A percentile compares a stretch with the other conserved stretches of the same genome.
Evolutionary conservation across 2,888 invertebrate species (phyloP).

Genomic region (Leptura quadrifasciata): DNA sequence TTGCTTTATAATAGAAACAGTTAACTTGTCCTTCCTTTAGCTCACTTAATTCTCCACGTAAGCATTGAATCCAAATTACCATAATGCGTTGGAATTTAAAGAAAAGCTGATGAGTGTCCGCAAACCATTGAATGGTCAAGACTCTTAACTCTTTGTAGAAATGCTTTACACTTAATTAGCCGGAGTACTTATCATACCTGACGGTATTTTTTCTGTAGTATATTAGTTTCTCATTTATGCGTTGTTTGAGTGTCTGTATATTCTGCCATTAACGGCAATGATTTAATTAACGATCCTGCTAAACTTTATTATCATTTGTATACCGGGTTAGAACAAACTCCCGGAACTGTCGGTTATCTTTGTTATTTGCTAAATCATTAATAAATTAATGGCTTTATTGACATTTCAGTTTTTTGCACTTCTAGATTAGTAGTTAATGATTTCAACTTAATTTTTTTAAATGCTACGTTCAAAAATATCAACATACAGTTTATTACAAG

Average conservation of each 20-base stretch:
- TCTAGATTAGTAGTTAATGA: too few species aligned
- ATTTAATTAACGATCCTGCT: neutral
- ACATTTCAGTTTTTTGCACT: too few species aligned
- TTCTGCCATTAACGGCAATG: constrained; percentile 6
- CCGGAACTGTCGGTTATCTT: too few species aligned
- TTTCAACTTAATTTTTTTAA: too few species aligned
- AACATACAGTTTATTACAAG: too few species aligned
- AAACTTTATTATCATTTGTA: constrained; percentile 2
- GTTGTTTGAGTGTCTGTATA: neutral
- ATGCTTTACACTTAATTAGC: constrained; percentile 7
- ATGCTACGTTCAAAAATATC: too few species aligned
- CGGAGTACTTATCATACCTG: neutral
- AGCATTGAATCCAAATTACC: neutral
- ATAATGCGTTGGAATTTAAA: neutral
- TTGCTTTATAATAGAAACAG: neutral
- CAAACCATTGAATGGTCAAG: neutral
- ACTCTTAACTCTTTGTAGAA: neutral
- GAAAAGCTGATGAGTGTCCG: neutral
- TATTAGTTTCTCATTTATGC: constrained; percentile 2
- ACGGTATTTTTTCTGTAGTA: neutral
- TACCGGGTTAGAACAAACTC: too few species aligned
- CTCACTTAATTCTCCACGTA: neutral
- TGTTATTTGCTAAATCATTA: too few species aligned
- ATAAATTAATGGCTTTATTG: too few species aligned
- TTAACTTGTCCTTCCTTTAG: neutral